Base-by-base conservation (phyloP, 2,888 invertebrate genomes). In the Lasioglossum oenotherae region DNA sequence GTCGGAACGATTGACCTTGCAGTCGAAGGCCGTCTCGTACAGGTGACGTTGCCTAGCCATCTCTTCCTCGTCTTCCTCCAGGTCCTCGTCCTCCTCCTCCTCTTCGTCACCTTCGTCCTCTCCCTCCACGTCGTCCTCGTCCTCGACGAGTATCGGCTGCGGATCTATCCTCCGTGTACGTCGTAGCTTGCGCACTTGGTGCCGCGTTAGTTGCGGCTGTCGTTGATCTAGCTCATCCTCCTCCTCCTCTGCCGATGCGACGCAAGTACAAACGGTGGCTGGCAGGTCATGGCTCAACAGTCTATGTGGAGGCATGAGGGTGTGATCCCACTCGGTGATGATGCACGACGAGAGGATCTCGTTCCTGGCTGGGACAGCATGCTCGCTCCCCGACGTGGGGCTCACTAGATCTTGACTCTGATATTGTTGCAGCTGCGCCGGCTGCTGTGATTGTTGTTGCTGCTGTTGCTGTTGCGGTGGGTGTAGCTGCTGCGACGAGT, bases 1-100 rank as follows among this genome's bases (percentile, higher is more conserved):
- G 92, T 97, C 97, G 14, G 98, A 98, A 89, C 97, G 97, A 93
- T 97, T 97, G 93, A 98, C 97, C 95, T 98, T 98, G 95, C 98
- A 98, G 95, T 98, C 98, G 95, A 98, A 98, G 83, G 98, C 98
- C 81, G 98, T 98, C 95, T 98, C 98, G 95, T 98, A 98, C 81
- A 98, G 96, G 95, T 98, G 98, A 93, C 98, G 96, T 95, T 96
- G 96, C 82, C 97, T 96, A 4, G 95, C 95, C 93, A 95, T 95
- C 89, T 96, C 96, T 96, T 96, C 96, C 96, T 96, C 96, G 84
- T 96, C 96, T 77, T 91, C 94, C 81, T 93, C 93, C 78, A 95
- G 96, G 96, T 96, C 96, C 94, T 96, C 96, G 81, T 90, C 93
- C 77, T 92, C 92, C 91, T 96, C 96, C 96, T 96, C 96, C 82